phyloP scores from a whole-genome alignment of 2,888 invertebrate genomes.

The Romanomermis culicivorax region DNA sequence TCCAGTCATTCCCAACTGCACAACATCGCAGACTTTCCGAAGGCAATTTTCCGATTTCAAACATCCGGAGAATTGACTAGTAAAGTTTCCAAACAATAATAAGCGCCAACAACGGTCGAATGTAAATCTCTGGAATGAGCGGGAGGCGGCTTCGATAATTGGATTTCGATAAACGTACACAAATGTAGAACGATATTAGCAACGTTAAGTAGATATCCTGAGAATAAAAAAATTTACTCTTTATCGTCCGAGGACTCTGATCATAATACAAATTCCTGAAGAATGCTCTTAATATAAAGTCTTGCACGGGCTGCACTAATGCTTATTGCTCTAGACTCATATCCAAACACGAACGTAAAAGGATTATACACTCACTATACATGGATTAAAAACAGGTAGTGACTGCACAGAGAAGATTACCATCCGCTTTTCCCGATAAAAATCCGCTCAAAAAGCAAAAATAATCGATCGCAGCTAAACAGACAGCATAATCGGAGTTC shows the following conservation, averaged over 20 bases:
- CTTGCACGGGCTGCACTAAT: too few relatives aligned
- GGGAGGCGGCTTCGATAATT: conserved; percentile 77
- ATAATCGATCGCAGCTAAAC: background rate
- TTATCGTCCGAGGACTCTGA: too few relatives aligned
- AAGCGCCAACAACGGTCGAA: conserved; percentile 59
- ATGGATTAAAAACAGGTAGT: too few relatives aligned
- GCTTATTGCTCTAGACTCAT: too few relatives aligned
- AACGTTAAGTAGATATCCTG: background rate
- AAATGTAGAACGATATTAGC: conserved; percentile 58
- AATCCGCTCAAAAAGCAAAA: conserved; percentile 5
- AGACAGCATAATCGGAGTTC: conserved; percentile 2
- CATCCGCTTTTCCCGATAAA: too few relatives aligned
- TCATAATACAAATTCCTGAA: too few relatives aligned
- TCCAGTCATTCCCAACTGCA: conserved; percentile 89
- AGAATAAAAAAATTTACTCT: too few relatives aligned
- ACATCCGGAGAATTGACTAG: conserved; percentile 69
- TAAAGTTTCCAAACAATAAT: conserved; percentile 48
- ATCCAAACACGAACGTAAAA: too few relatives aligned
- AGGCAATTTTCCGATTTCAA: conserved; percentile 75
- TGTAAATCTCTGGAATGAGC: conserved; percentile 75
- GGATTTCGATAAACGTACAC: conserved; percentile 87
- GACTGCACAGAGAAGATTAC: too few relatives aligned
- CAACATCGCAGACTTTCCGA: conserved; percentile 76
- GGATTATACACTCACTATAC: too few relatives aligned
- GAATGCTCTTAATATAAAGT: too few relatives aligned